Conservation (phyloP, 2,797 vertebrate species). For the Muraenolepis orangiensis region DNA sequence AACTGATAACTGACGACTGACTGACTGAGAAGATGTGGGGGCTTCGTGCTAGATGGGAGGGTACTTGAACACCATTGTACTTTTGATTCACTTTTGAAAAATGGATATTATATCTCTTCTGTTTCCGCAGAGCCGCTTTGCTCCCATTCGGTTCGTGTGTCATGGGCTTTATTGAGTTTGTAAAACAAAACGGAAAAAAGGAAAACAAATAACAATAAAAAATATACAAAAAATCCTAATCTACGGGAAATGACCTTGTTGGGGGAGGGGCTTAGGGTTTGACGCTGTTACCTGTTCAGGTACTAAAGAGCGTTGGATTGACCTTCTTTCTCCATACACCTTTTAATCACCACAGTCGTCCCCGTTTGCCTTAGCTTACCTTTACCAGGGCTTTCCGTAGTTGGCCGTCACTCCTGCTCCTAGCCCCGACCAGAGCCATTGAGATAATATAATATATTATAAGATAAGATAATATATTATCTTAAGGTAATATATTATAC, state of each 20-base stretch:
- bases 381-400: slow-evolving; percentile 76
- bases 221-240: slow-evolving; percentile 19
- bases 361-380: slow-evolving; percentile 85
- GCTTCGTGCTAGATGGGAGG: slow-evolving; percentile 3
- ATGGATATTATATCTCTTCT: slow-evolving; percentile 15
- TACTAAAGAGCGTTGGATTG: slow-evolving; percentile 51
- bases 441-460: no score
- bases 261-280: slow-evolving; percentile 26
- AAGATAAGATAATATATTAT: no score
- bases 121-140: slow-evolving; percentile 33
- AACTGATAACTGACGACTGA: slow-evolving; percentile 6
- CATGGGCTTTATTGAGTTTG: slow-evolving; percentile 16
- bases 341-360: slow-evolving; percentile 67
- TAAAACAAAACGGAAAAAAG: slow-evolving; percentile 1
- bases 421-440: no score
- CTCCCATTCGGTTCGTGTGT: slow-evolving; percentile 32
- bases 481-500: no score
- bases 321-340: slow-evolving; percentile 44
- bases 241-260: slow-evolving; percentile 36
- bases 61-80: slow-evolving; percentile 32
- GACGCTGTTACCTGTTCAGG: slow-evolving; percentile 48
- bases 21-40: slow-evolving; percentile 7
- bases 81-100: slow-evolving; percentile 36
- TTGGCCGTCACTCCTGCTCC: slow-evolving; percentile 71
- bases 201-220: no score